phyloP scores from a whole-genome alignment of 2,113 vertebrate species.

The Struthio camelus region DNA sequence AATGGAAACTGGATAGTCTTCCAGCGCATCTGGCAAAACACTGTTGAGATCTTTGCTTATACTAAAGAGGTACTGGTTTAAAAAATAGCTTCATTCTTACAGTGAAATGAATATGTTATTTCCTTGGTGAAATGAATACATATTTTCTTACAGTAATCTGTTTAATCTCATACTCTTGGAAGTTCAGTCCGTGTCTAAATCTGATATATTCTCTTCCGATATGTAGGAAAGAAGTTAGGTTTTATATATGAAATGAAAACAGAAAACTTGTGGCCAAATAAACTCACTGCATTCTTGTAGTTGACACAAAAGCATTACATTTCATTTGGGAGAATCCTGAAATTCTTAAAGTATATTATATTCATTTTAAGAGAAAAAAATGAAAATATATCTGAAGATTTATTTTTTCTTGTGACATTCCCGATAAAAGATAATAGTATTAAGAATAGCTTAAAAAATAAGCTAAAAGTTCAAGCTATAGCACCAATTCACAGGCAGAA shows the following conservation, averaged over 20 bases:
- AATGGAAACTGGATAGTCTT: background rate
- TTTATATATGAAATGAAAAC: background rate
- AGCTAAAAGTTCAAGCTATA: background rate
- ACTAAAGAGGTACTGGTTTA: background rate
- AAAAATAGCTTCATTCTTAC: background rate
- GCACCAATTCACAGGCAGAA: background rate
- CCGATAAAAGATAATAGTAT: background rate
- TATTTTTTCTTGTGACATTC: background rate
- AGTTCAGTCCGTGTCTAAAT: background rate
- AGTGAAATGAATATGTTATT: background rate
- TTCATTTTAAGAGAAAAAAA: background rate
- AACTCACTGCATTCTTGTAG: background rate
- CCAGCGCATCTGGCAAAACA: background rate
- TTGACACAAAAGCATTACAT: background rate
- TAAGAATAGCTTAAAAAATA: background rate
- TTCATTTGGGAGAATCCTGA: background rate
- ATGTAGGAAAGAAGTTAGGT: background rate
- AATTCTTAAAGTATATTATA: background rate
- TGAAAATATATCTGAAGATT: background rate
- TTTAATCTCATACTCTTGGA: background rate
- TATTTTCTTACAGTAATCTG: background rate
- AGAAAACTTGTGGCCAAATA: background rate
- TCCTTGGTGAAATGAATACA: background rate
- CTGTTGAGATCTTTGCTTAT: slow-evolving; percentile 10
- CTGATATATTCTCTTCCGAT: background rate